Percentiles rank a stretch among this genome's conserved stretches.
phyloP scores from a whole-genome alignment of 2,888 invertebrate genomes.

The Drosophila meridiana region DNA sequence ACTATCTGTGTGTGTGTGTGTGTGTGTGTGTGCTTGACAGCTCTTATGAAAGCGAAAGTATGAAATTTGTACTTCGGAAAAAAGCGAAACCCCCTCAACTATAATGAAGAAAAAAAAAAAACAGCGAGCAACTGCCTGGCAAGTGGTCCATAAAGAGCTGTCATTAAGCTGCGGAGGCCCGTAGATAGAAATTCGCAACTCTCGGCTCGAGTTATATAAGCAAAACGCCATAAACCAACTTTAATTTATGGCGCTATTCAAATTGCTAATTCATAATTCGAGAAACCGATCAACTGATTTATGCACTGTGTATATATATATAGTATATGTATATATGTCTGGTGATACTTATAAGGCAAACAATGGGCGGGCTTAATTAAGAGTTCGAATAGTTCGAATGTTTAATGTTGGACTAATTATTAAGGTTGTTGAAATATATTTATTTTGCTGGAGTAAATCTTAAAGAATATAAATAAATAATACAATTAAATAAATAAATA shows the following conservation, averaged over 20 bases:
- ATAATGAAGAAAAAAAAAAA: background rate
- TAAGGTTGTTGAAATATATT: no score
- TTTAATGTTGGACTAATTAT: background rate
- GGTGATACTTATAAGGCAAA: background rate
- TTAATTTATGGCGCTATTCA: constrained; percentile 31
- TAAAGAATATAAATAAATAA: background rate
- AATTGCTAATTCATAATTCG: constrained; percentile 49
- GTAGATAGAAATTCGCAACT: constrained; percentile 53
- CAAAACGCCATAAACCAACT: constrained; percentile 30
- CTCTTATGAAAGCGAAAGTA: constrained; percentile 66
- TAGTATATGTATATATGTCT: background rate
- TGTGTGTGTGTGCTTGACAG: constrained; percentile 7
- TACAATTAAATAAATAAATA: background rate
- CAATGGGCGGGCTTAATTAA: background rate
- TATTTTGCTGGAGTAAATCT: background rate
- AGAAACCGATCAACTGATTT: background rate
- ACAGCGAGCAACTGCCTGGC: constrained; percentile 16
- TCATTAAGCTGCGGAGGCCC: constrained; percentile 48
- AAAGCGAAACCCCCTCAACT: constrained; percentile 41
- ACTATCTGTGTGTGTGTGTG: background rate
- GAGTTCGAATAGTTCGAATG: background rate
- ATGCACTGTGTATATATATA: background rate
- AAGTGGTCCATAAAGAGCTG: constrained; percentile 66
- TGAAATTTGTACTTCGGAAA: constrained; percentile 51
- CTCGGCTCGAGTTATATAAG: constrained; percentile 55